Evolutionary conservation across 2,888 invertebrate species (phyloP).

Genomic region (Barypeithes pellucidus): DNA sequence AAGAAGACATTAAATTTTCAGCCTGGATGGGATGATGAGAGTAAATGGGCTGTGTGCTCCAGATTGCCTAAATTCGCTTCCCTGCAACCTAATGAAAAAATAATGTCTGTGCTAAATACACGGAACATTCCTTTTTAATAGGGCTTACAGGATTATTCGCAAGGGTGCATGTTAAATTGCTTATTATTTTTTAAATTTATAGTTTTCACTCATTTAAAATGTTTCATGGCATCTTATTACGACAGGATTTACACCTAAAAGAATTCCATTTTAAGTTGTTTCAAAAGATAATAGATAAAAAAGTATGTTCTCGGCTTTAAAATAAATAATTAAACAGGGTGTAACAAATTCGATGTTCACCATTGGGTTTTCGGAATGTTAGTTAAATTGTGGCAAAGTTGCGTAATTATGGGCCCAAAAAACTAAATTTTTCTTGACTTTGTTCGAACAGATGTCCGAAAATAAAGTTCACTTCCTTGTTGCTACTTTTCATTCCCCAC

Average conservation of each 20-base stretch:
- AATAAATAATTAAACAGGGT: too few relatives aligned
- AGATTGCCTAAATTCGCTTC: constrained; percentile 68
- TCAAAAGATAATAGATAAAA: too few relatives aligned
- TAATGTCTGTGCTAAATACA: constrained; percentile 55
- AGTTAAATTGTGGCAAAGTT: too few relatives aligned
- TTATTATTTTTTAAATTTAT: constrained; percentile 40
- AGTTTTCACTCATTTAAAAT: not conserved
- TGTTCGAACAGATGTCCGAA: too few relatives aligned
- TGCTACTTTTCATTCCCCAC: too few relatives aligned
- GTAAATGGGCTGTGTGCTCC: constrained; percentile 67
- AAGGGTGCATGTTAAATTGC: constrained; percentile 40
- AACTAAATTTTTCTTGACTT: too few relatives aligned
- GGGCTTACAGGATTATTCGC: constrained; percentile 30
- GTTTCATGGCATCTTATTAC: not conserved
- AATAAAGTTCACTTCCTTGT: too few relatives aligned
- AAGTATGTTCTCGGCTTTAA: too few relatives aligned
- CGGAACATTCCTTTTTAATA: constrained; percentile 40
- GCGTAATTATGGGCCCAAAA: too few relatives aligned
- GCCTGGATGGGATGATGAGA: constrained; percentile 68
- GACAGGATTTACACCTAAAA: not conserved
- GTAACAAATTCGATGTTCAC: too few relatives aligned
- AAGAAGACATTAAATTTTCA: constrained; percentile 70
- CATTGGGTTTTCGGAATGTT: too few relatives aligned
- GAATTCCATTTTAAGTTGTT: too few relatives aligned
- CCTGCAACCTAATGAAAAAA: constrained; percentile 64